These are phyloP conservation scores for Drosophila sulfurigaster DNA, from an alignment of 1,140 invertebrate genomes.

Conservation along the genomic window DNA sequence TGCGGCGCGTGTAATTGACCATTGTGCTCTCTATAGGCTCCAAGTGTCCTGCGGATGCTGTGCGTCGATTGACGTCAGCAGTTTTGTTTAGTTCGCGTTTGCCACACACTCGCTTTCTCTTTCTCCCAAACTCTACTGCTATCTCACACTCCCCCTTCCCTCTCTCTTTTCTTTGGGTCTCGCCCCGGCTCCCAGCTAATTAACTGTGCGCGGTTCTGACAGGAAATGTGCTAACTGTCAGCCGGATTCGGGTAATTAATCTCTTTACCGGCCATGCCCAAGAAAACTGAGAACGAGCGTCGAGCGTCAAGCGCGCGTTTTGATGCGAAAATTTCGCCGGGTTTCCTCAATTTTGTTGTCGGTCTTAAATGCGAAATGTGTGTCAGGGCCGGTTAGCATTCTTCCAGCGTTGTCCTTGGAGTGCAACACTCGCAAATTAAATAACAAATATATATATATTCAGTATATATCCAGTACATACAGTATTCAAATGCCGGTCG, in stretches of 20 bases:
- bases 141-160: not conserved
- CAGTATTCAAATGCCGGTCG: slow-evolving; percentile 25
- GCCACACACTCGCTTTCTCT: not conserved
- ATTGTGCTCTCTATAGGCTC: slow-evolving; percentile 31
- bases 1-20: slow-evolving; percentile 35
- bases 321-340: slow-evolving; percentile 58
- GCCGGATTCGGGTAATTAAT: slow-evolving; percentile 79
- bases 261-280: slow-evolving; percentile 66
- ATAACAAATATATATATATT: slow-evolving; percentile 23
- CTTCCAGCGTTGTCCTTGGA: slow-evolving; percentile 42
- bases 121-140: not conserved
- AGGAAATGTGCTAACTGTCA: slow-evolving; percentile 77
- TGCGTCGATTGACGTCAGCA: slow-evolving; percentile 56
- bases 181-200: slow-evolving; percentile 51
- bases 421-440: slow-evolving; percentile 47
- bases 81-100: slow-evolving; percentile 32
- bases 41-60: slow-evolving; percentile 17
- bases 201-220: slow-evolving; percentile 55
- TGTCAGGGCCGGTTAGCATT: slow-evolving; percentile 60
- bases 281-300: slow-evolving; percentile 29
- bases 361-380: slow-evolving; percentile 43
- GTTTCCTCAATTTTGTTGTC: slow-evolving; percentile 30
- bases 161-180: not conserved
- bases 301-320: slow-evolving; percentile 51
- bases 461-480: not conserved